Conservation (phyloP, 2,113 vertebrate species). For the Conger conger region DNA sequence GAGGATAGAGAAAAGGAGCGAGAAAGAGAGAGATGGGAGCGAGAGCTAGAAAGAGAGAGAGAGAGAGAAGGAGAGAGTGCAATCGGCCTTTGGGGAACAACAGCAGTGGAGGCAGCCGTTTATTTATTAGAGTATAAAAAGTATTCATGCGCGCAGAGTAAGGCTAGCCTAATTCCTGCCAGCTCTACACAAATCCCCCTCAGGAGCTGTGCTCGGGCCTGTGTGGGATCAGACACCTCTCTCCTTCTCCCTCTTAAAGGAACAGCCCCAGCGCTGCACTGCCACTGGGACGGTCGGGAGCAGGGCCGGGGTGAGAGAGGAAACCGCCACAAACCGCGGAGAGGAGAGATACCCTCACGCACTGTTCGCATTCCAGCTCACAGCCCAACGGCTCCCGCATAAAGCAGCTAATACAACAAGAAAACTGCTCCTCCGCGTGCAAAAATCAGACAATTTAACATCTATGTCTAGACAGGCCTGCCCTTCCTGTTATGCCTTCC, state of each 20-base stretch:
- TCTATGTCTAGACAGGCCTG: not conserved
- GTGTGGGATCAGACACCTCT: slow-evolving; percentile 24
- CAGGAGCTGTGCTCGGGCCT: slow-evolving; percentile 30
- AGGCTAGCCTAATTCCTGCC: slow-evolving; percentile 56
- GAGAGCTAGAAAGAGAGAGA: slow-evolving; percentile 11
- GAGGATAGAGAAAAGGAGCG: not conserved
- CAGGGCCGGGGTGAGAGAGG: not conserved
- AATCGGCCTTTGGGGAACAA: not conserved
- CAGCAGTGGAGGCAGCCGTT: slow-evolving; percentile 9
- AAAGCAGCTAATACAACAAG: too few species aligned
- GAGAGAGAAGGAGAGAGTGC: slow-evolving; percentile 7
- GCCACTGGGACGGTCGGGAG: not conserved
- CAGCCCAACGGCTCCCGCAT: too few species aligned
- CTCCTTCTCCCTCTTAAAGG: slow-evolving; percentile 29
- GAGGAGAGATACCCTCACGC: not conserved
- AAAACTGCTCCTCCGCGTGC: too few species aligned
- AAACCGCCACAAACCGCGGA: too few species aligned
- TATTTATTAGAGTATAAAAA: slow-evolving; percentile 60
- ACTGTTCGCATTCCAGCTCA: not conserved
- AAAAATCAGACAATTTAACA: not conserved
- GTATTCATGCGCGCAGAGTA: slow-evolving; percentile 53
- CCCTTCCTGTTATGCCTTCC: not conserved
- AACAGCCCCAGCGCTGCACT: not conserved
- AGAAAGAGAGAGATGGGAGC: not conserved
- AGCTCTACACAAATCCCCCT: slow-evolving; percentile 51